phyloP scores from a whole-genome alignment of 2,888 invertebrate species.

The Lochmaea crataegi region DNA sequence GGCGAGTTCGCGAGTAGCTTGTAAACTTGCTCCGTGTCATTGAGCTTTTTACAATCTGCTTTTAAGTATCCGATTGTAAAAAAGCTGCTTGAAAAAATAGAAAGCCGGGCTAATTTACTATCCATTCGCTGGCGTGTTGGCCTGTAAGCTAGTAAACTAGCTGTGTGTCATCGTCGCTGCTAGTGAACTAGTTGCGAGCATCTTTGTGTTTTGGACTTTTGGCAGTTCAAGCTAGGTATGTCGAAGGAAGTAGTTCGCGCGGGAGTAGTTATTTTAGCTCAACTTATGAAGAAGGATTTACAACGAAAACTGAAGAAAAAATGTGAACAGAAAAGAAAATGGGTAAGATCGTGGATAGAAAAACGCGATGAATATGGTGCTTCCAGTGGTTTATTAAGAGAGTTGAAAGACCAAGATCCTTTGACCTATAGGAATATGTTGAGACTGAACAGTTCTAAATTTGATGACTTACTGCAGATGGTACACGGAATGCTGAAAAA shows the following conservation, averaged over 20 bases:
- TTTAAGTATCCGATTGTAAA: not conserved
- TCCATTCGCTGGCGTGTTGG: not conserved
- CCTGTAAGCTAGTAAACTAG: not conserved
- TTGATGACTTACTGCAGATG: not conserved
- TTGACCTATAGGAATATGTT: not conserved
- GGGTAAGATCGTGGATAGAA: slow-evolving; percentile 10
- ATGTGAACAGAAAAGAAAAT: not conserved
- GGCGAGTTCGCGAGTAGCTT: not conserved
- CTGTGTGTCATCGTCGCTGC: not conserved
- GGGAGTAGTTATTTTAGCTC: not conserved
- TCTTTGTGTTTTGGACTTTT: not conserved
- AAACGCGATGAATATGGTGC: slow-evolving; percentile 18
- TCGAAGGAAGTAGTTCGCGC: not conserved
- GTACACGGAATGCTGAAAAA: not conserved
- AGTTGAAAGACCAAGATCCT: not conserved
- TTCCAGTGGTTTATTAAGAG: slow-evolving; percentile 16
- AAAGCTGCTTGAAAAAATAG: not conserved
- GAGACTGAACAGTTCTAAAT: slow-evolving; percentile 1
- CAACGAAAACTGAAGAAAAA: slow-evolving; percentile 4
- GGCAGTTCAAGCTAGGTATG: not conserved
- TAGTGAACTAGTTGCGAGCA: not conserved
- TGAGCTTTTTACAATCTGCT: not conserved
- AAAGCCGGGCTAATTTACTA: slow-evolving; percentile 1
- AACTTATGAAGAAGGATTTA: not conserved
- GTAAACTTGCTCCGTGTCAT: not conserved